These are phyloP conservation scores for Chlorocebus sabaeus DNA, from an alignment of 2,113 vertebrate species.

Conservation along the genomic window DNA sequence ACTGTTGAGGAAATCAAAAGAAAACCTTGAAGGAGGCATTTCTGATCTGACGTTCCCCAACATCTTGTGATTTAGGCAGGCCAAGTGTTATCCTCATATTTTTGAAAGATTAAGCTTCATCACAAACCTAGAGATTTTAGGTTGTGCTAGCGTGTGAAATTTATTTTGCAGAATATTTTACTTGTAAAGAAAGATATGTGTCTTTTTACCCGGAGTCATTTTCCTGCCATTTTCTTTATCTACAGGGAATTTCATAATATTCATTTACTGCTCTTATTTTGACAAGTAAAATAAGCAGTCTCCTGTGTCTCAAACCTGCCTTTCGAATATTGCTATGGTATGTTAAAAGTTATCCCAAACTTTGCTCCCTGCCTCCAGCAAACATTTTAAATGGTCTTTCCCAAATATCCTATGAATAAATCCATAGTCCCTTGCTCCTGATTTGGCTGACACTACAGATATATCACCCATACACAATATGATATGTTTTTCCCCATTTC, in stretches of 20 bases:
- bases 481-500: neutral
- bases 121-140: neutral
- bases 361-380: neutral
- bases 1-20: neutral
- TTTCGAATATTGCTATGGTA: neutral
- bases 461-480: neutral
- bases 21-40: neutral
- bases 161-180: neutral
- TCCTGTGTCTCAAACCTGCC: neutral
- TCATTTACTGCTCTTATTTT: neutral
- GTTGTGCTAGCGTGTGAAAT: neutral
- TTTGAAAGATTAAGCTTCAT: conserved; percentile 18
- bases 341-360: neutral
- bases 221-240: neutral
- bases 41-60: neutral
- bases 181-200: neutral
- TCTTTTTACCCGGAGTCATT: neutral
- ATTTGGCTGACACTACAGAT: neutral
- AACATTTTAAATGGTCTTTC: neutral
- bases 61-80: neutral
- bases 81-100: neutral
- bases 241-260: neutral
- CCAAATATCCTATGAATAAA: neutral
- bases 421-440: neutral
- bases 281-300: neutral